Evolutionary conservation across 2,888 invertebrate genomes (phyloP).

Genomic region (Portevinia maculata): DNA sequence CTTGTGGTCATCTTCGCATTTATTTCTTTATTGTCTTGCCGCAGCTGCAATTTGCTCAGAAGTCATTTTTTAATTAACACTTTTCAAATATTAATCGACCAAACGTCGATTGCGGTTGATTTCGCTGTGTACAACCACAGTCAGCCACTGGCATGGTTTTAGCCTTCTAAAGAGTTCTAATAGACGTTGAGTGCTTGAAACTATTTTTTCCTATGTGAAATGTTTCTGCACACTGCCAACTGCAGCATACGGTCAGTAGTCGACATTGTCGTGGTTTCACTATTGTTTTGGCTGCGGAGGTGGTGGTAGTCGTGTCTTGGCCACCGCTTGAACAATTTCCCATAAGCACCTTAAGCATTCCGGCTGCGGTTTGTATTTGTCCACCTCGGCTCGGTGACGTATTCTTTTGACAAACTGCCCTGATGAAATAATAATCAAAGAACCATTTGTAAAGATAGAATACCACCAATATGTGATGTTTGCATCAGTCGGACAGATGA

Average conservation of each 20-base stretch:
- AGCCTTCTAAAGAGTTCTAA: conserved; percentile 24
- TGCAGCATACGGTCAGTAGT: conserved; percentile 24
- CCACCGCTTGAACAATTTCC: conserved; percentile 62
- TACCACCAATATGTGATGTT: conserved; percentile 47
- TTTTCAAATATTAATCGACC: conserved; percentile 75
- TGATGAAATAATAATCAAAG: conserved; percentile 74
- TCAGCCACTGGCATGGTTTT: conserved; percentile 46
- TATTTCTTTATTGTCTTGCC: neutral
- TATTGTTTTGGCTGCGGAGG: conserved; percentile 23
- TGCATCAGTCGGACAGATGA: conserved; percentile 13
- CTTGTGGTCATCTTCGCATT: conserved; percentile 9
- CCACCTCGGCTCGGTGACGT: conserved; percentile 53
- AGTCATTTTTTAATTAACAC: conserved; percentile 75
- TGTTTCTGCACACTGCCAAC: conserved; percentile 39
- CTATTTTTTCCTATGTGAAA: conserved; percentile 5
- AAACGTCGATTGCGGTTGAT: conserved; percentile 58
- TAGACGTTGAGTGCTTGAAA: conserved; percentile 6
- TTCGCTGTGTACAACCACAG: conserved; percentile 8
- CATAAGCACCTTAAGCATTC: conserved; percentile 41
- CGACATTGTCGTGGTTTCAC: conserved; percentile 5
- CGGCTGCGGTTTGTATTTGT: conserved; percentile 44
- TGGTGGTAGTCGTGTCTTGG: conserved; percentile 20
- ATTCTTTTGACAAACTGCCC: conserved; percentile 71
- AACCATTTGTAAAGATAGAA: conserved; percentile 67
- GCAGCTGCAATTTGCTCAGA: conserved; percentile 58